Conservation (phyloP, 2,797 vertebrate genomes). For the Eptatretus atami region DNA sequence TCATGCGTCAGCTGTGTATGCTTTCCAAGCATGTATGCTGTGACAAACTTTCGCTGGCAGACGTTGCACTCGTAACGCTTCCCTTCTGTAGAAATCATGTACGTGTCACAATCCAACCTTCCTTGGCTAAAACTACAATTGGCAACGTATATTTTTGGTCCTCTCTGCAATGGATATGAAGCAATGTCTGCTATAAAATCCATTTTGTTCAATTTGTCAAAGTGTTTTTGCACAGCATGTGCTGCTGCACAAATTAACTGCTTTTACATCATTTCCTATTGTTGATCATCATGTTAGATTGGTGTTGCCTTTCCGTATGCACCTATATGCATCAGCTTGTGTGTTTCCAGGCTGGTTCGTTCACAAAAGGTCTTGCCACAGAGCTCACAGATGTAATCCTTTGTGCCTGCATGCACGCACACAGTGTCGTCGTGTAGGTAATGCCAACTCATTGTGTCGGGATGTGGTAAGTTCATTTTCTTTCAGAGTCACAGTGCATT, state of each 20-base stretch:
- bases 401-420: constrained; percentile 30
- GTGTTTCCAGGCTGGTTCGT: constrained; percentile 77
- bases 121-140: no score
- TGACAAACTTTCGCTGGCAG: constrained; percentile 90
- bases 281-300: background rate
- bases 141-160: no score
- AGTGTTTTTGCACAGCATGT: background rate
- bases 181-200: no score
- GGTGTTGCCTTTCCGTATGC: background rate
- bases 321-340: constrained; percentile 72
- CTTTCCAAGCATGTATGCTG: constrained; percentile 96
- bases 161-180: no score
- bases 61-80: constrained; percentile 75
- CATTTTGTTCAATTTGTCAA: no score
- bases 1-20: constrained; percentile 87
- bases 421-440: no score
- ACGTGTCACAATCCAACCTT: no score
- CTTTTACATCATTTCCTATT: background rate
- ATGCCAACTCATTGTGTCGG: constrained; percentile 1
- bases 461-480: constrained; percentile 6
- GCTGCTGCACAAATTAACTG: background rate
- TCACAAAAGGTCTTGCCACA: constrained; percentile 97
- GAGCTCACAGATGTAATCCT: constrained; percentile 95
- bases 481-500: background rate
- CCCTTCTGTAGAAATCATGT: constrained; percentile 26